A percentile compares a stretch with the other conserved stretches of the same genome.
phyloP scores from a whole-genome alignment of 2,888 invertebrate species.

The Xanthorhoe spadicearia region DNA sequence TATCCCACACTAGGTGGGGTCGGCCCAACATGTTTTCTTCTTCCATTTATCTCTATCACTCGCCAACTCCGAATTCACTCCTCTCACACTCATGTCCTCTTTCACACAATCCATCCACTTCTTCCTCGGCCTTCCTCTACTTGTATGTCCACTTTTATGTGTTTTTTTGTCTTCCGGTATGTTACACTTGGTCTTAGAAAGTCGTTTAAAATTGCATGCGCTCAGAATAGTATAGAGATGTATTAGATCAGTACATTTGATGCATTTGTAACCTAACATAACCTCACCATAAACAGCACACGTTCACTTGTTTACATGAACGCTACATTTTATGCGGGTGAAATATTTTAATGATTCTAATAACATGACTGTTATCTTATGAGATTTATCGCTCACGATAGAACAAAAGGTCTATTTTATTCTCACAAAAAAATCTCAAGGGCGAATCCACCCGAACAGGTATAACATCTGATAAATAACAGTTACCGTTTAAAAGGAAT shows the following conservation, averaged over 20 bases:
- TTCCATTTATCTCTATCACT: no score
- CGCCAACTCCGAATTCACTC: no score
- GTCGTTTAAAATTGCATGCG: slow-evolving; percentile 69
- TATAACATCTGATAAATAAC: slow-evolving; percentile 55
- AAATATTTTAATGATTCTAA: slow-evolving; percentile 51
- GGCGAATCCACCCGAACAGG: slow-evolving; percentile 54
- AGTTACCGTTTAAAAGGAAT: slow-evolving; percentile 60
- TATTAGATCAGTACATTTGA: slow-evolving; percentile 27
- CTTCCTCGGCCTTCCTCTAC: no score
- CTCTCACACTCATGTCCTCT: no score
- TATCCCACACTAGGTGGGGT: no score
- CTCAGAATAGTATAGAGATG: slow-evolving; percentile 49
- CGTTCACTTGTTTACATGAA: slow-evolving; percentile 30
- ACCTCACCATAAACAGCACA: slow-evolving; percentile 43
- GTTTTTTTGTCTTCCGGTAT: no score
- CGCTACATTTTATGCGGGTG: slow-evolving; percentile 49
- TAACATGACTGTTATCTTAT: slow-evolving; percentile 26
- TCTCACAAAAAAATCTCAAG: slow-evolving; percentile 46
- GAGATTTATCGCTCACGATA: slow-evolving; percentile 29
- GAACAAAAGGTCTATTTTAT: slow-evolving; percentile 31
- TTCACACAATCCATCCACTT: no score
- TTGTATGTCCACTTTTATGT: no score
- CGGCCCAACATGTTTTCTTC: no score
- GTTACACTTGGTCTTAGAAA: slow-evolving; percentile 57
- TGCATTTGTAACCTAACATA: slow-evolving; percentile 54